Conservation (phyloP, 1,140 invertebrate species). For the Caerostris extrusa region DNA sequence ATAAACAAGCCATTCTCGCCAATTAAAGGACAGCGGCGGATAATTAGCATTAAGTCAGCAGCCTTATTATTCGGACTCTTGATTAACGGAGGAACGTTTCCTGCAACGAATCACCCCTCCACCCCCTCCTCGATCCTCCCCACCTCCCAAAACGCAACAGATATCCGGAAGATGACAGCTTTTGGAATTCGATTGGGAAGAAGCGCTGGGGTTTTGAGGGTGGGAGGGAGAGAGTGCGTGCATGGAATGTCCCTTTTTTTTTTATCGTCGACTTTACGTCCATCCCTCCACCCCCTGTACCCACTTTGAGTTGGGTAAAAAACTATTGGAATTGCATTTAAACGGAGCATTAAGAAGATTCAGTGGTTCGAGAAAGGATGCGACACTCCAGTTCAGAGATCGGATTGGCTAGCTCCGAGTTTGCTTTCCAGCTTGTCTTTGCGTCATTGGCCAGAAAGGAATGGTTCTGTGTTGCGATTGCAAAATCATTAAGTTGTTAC, state of each 20-base stretch:
- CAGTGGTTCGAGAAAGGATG: not conserved
- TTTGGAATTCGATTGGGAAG: slow-evolving; percentile 33
- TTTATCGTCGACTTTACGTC: too few relatives aligned
- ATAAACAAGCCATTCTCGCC: slow-evolving; percentile 35
- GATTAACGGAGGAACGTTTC: slow-evolving; percentile 31
- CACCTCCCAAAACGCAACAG: not conserved
- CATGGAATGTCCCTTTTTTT: too few relatives aligned
- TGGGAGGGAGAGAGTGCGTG: not conserved
- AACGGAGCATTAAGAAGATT: not conserved
- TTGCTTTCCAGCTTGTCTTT: too few relatives aligned
- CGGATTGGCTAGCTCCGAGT: too few relatives aligned
- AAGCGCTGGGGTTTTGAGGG: not conserved
- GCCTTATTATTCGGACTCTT: slow-evolving; percentile 27
- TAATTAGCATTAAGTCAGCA: slow-evolving; percentile 35
- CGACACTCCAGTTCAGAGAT: not conserved
- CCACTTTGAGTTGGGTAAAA: not conserved
- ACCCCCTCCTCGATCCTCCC: too few relatives aligned
- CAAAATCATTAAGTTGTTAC: too few relatives aligned
- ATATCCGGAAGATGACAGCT: slow-evolving; percentile 35
- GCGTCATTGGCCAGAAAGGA: too few relatives aligned
- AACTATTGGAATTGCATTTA: not conserved
- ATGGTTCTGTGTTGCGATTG: too few relatives aligned
- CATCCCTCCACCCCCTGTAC: not conserved
- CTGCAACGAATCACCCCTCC: not conserved
- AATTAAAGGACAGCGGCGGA: slow-evolving; percentile 29